Percentiles rank a stretch among this genome's conserved stretches.
Conservation (phyloP, 2,797 vertebrate genomes). For the Crocidura indochinensis region DNA sequence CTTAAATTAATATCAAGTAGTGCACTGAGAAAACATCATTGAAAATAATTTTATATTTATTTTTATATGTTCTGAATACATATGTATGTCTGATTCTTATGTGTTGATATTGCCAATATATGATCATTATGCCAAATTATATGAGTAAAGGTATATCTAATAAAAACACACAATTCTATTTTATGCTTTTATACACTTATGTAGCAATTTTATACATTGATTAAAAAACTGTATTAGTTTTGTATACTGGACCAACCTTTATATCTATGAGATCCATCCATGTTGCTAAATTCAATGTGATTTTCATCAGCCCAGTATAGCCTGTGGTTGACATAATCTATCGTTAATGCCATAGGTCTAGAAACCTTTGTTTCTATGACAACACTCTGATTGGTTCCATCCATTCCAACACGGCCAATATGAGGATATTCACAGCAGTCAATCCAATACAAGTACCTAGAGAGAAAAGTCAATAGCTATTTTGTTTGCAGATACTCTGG, state of each 20-base stretch:
- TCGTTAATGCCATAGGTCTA: conserved; percentile 96
- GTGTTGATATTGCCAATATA: neutral
- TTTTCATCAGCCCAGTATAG: conserved; percentile 99
- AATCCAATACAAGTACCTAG: conserved; percentile 98
- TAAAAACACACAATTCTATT: neutral
- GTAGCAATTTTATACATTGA: neutral
- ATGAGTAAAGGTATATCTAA: conserved; percentile 46
- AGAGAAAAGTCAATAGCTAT: conserved; percentile 76
- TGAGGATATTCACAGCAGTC: conserved; percentile 97
- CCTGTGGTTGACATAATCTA: conserved; percentile 97
- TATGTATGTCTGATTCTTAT: neutral
- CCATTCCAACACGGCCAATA: conserved; percentile 97
- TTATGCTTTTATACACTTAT: neutral
- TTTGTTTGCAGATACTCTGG: conserved; percentile 68
- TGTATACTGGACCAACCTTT: conserved; percentile 92
- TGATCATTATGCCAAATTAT: neutral
- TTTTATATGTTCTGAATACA: no score
- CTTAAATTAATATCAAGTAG: conserved; percentile 6
- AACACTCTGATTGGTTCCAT: conserved; percentile 94
- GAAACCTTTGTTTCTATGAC: conserved; percentile 97
- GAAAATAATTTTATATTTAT: neutral
- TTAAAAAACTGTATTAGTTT: conserved; percentile 39
- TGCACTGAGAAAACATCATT: neutral
- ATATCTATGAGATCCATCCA: conserved; percentile 96
- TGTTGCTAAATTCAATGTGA: conserved; percentile 97